phyloP scores from a whole-genome alignment of 1,140 invertebrate genomes.

The Ceratoteleas bidentatus region DNA sequence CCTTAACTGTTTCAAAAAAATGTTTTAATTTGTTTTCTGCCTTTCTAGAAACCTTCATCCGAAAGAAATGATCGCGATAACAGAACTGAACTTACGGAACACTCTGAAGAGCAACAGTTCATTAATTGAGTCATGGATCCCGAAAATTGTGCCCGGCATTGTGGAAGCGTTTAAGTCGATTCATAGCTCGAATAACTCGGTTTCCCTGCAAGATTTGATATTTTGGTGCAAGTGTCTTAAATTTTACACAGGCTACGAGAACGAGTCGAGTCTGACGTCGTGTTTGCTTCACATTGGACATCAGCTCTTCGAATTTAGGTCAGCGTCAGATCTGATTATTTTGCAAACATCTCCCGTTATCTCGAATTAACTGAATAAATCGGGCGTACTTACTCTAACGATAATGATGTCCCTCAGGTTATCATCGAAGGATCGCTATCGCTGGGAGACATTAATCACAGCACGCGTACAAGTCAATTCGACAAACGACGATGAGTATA shows the following conservation, averaged over 20 bases:
- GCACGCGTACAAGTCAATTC: conserved; percentile 58
- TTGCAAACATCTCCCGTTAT: too few species aligned
- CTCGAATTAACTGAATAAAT: too few species aligned
- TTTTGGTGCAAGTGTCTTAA: conserved; percentile 72
- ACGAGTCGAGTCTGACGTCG: conserved; percentile 63
- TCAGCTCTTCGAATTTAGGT: conserved; percentile 71
- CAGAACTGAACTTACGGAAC: conserved; percentile 72
- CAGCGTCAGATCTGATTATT: too few species aligned
- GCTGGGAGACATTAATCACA: conserved; percentile 71
- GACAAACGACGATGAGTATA: conserved; percentile 68
- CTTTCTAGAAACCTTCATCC: conserved; percentile 44
- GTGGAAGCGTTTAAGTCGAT: conserved; percentile 69
- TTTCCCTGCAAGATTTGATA: conserved; percentile 70
- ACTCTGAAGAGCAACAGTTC: conserved; percentile 64
- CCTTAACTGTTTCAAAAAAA: too few species aligned
- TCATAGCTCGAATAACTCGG: conserved; percentile 50
- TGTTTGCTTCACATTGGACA: conserved; percentile 72
- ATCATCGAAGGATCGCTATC: conserved; percentile 63
- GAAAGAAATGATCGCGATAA: conserved; percentile 69
- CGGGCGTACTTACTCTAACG: too few species aligned
- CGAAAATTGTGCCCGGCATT: conserved; percentile 67
- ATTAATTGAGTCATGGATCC: conserved; percentile 70
- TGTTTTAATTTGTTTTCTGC: too few species aligned
- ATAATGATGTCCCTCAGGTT: conserved; percentile 63
- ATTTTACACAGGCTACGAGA: conserved; percentile 72